These are phyloP conservation scores for Phrynocephalus forsythii DNA, from an alignment of 2,797 vertebrate species.

Conservation along the genomic window DNA sequence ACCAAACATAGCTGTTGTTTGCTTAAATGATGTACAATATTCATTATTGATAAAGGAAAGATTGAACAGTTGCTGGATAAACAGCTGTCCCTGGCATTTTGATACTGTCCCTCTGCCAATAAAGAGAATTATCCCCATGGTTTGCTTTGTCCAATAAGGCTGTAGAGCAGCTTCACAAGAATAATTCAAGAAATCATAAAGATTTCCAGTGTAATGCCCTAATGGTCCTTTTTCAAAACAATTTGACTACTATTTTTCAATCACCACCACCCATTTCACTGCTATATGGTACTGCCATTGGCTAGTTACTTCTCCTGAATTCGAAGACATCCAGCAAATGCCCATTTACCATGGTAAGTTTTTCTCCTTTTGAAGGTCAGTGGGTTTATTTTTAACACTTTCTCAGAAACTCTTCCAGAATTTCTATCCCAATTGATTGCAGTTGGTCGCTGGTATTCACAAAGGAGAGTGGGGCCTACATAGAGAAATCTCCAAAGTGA, in stretches of 20 bases:
- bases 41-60: conserved; percentile 12
- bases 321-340: background rate
- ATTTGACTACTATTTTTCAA: background rate
- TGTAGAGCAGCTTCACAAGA: background rate
- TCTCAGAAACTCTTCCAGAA: background rate
- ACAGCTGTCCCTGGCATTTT: background rate
- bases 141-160: background rate
- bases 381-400: conserved; percentile 10
- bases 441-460: too few relatives aligned
- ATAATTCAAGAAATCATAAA: background rate
- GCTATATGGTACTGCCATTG: background rate
- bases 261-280: background rate
- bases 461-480: too few relatives aligned
- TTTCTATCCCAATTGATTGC: too few relatives aligned
- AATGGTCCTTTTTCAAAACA: background rate
- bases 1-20: background rate
- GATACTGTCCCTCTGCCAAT: background rate
- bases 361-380: conserved; percentile 30
- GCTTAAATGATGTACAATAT: background rate
- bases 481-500: too few relatives aligned
- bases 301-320: background rate
- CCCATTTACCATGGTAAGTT: background rate
- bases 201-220: background rate
- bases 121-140: background rate
- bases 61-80: background rate